A percentile compares a stretch with the other conserved stretches of the same genome.
phyloP scores from a whole-genome alignment of 92 coral and sea anemone genomes.

The Porites evermanni region DNA sequence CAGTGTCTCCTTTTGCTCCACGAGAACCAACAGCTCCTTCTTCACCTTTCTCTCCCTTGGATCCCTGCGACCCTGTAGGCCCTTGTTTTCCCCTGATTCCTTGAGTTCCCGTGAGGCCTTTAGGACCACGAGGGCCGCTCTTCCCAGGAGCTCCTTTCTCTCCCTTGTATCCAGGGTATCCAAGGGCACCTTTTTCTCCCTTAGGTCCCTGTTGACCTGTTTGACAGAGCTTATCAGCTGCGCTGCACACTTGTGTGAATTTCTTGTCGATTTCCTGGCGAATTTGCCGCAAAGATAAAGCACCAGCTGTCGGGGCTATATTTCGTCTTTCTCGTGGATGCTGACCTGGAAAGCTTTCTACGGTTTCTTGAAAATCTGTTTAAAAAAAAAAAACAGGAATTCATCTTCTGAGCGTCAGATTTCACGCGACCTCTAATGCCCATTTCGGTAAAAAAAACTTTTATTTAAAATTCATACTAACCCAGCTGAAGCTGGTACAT shows the following conservation, averaged over 20 bases:
- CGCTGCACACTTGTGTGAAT: conserved; percentile 1
- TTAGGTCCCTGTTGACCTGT: conserved; percentile 20
- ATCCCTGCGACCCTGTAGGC: conserved; percentile 50
- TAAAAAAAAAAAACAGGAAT: not conserved
- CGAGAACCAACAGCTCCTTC: conserved; percentile 38
- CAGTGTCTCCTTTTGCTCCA: conserved; percentile 37
- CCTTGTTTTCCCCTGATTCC: conserved; percentile 59
- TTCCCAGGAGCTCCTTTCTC: conserved; percentile 50
- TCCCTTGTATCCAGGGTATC: conserved; percentile 43
- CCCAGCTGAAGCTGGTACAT: too few species aligned
- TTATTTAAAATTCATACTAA: too few species aligned
- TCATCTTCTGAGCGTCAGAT: not conserved
- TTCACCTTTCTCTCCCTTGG: conserved; percentile 53
- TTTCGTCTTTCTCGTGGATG: not conserved
- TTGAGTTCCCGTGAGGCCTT: conserved; percentile 50
- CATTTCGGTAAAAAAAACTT: too few species aligned
- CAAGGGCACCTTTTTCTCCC: conserved; percentile 11
- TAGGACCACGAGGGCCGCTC: conserved; percentile 56
- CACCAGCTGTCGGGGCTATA: not conserved
- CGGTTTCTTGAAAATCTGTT: not conserved
- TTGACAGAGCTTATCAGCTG: conserved; percentile 10
- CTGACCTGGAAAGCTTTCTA: not conserved
- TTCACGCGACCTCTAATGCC: too few species aligned
- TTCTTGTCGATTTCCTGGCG: conserved; percentile 26
- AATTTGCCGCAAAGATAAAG: not conserved